Evolutionary conservation across 2,888 invertebrate species (phyloP), one percentile per base, ranked within the genome.

Genomic region (Drosophila koepferae): DNA sequence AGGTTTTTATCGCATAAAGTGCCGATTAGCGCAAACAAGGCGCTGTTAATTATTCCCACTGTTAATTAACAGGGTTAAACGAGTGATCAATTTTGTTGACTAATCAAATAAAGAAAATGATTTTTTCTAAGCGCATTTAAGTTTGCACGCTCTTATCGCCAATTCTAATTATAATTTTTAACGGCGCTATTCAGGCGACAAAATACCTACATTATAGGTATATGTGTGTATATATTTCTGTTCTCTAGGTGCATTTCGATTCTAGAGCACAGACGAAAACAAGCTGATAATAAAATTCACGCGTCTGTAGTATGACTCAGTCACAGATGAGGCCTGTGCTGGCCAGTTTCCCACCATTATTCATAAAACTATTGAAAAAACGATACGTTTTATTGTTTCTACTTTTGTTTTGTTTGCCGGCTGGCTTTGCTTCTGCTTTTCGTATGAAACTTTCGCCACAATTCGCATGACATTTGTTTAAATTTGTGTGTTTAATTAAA

Each of bases 391-490:
- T 72, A 69, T 80, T 71, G 64, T 70, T 72, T 71, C 61, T 41
- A 72, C 56, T 72, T 66, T 67, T 44, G 18, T 53, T 61, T 67
- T 65, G 63, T 64, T 38, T 38, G 36, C 3, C 0, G 20, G 12
- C 38, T 58, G 48, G 16, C 12, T 49, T 48, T 67, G 65, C 44
- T 43, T 31, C 20, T 69, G 23, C 23, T 23, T 23, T 23, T 23
- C 0, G 67, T 43, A 63, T 58, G 51, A 43, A 64, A 75, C 70
- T 82, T 87, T 82, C 65, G 79, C 80, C 74, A 73, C 70, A 73
- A 74, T 81, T 80, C 81, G 77, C 79, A 85, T 84, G 82, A 80
- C 80, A 87, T 80, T 87, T 87, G 72, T 72, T 77, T 72, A 65
- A 85, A 82, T 69, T 85, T 82, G 61, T 68, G 69, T 76, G 71